Evolutionary conservation across 2,888 invertebrate genomes (phyloP), one percentile per base, ranked within the genome.

Genomic region (Candidula unifasciata): DNA sequence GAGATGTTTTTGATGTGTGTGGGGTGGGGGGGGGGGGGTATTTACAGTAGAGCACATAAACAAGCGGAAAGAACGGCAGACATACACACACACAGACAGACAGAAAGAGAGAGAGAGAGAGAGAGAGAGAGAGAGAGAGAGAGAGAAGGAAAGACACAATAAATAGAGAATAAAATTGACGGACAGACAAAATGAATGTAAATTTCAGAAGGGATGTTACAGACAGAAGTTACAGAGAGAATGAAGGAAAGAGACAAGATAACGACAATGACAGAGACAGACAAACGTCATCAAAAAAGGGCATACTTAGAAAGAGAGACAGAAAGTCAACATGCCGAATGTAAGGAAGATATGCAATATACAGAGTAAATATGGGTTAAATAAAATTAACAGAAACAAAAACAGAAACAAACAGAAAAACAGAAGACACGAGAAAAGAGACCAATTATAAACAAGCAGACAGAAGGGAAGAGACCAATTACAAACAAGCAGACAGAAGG

Each of bases 381-480:
- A n/a, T n/a, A n/a, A n/a, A n/a, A n/a, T n/a, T n/a, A n/a, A n/a
- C n/a, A n/a, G n/a, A 76, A 52, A 83, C 52, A 76, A 64, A 83
- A 69, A 77, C 52, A 83, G 44, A 76, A 64, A 83, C 64, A 73
- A 76, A 82, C 76, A 60, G 76, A 82, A n/a, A n/a, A n/a, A n/a
- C n/a, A n/a, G n/a, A n/a, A n/a, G n/a, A n/a, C n/a, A n/a, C n/a
- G n/a, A n/a, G n/a, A n/a, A n/a, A n/a, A n/a, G n/a, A n/a, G n/a
- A n/a, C n/a, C n/a, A n/a, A n/a, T n/a, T n/a, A n/a, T 74, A 64
- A 78, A 83, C 78, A 77, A 79, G 79, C 78, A 78, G 83, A 79
- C 37, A 74, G 83, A 77, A 44, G 66, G 83, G 76, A 33, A 73
- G 35, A 33, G 6, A 13, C 35, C 5, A 21, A 33, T n/a, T 18